phyloP scores from a whole-genome alignment of 1,140 invertebrate genomes.

The Anthonomus grandis region DNA sequence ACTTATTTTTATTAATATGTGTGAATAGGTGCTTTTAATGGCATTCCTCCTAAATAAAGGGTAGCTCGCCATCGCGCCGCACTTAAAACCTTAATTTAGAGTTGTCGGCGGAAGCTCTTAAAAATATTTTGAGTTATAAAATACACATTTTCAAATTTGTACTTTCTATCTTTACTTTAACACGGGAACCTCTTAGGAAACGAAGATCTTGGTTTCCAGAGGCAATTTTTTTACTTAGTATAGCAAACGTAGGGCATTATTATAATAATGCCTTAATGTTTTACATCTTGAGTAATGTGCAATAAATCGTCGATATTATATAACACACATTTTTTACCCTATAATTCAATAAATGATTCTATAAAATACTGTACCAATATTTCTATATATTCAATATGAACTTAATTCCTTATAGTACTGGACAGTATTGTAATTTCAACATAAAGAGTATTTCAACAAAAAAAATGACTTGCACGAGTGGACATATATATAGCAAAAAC shows the following conservation, averaged over 20 bases:
- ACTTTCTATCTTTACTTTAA: too few species aligned
- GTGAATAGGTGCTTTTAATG: constrained; percentile 20
- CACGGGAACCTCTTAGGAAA: too few species aligned
- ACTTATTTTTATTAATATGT: constrained; percentile 31
- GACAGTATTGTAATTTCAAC: background rate
- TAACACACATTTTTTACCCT: background rate
- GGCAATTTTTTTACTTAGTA: too few species aligned
- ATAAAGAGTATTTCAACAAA: background rate
- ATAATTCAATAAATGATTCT: background rate
- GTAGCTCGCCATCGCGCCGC: too few species aligned
- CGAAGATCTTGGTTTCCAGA: too few species aligned
- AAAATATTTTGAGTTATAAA: too few species aligned
- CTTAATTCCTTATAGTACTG: background rate
- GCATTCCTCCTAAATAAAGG: constrained; percentile 16
- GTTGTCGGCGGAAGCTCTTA: too few species aligned
- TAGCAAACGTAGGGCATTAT: too few species aligned
- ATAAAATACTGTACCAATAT: background rate
- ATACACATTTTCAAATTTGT: too few species aligned
- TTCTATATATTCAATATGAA: background rate
- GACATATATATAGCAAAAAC: background rate
- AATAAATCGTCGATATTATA: background rate
- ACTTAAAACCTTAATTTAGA: too few species aligned
- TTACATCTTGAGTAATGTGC: background rate
- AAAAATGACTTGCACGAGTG: background rate
- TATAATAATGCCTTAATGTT: too few species aligned